Conservation (phyloP, 2,113 vertebrate genomes). For the Misgurnus mizolepis region DNA sequence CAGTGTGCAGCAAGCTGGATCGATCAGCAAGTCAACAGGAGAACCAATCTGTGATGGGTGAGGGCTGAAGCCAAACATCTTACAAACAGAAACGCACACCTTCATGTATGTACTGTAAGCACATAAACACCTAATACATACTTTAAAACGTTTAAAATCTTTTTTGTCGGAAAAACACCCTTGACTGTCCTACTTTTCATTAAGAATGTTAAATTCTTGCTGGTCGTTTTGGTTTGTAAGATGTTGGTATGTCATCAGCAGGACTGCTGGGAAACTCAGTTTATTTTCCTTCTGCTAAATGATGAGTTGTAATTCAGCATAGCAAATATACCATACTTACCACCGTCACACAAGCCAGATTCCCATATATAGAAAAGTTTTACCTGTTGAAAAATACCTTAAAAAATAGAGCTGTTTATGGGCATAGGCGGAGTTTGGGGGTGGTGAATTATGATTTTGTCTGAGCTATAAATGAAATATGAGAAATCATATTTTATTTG, state of each 20-base stretch:
- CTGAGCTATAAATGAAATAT: no score
- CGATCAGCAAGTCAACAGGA: conserved; percentile 71
- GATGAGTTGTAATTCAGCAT: conserved; percentile 64
- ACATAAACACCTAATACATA: no score
- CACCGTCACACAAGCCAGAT: conserved; percentile 44
- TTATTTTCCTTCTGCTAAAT: conserved; percentile 70
- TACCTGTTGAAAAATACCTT: not conserved
- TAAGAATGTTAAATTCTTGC: not conserved
- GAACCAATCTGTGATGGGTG: conserved; percentile 22
- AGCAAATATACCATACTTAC: conserved; percentile 72
- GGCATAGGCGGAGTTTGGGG: no score
- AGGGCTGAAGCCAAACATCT: conserved; percentile 53
- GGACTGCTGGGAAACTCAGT: conserved; percentile 67
- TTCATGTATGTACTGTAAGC: not conserved
- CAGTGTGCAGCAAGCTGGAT: conserved; percentile 73
- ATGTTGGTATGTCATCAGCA: conserved; percentile 60
- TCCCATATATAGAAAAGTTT: conserved; percentile 1
- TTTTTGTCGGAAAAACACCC: not conserved
- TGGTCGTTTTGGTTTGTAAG: conserved; percentile 55
- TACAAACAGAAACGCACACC: conserved; percentile 54
- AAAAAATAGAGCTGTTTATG: conserved; percentile 9
- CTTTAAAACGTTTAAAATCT: no score
- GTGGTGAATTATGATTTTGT: no score
- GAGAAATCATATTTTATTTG: no score
- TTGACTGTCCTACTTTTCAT: not conserved